Percentiles rank a stretch among this genome's conserved stretches.
Evolutionary conservation across 2,888 invertebrate genomes (phyloP).

Genomic region (Nomada lathburiana): DNA sequence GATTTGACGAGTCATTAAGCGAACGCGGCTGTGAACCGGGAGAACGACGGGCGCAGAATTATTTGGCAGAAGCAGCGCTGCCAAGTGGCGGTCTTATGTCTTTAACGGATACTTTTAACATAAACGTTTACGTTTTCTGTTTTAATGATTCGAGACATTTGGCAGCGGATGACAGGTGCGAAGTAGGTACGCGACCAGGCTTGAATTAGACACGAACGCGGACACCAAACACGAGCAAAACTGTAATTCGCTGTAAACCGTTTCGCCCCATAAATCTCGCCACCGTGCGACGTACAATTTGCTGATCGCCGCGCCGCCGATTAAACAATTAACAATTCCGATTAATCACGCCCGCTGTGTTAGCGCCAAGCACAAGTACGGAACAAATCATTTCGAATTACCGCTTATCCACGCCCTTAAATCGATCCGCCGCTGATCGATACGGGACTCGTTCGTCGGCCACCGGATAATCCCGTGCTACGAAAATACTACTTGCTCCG

Average conservation of each 20-base stretch:
- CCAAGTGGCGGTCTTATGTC: slow-evolving; percentile 47
- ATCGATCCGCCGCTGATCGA: slow-evolving; percentile 2
- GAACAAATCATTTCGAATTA: slow-evolving; percentile 14
- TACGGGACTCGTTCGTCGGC: neutral
- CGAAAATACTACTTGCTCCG: slow-evolving; percentile 23
- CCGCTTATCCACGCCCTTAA: slow-evolving; percentile 8
- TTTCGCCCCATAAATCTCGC: slow-evolving; percentile 35
- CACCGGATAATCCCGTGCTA: neutral
- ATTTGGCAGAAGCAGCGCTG: slow-evolving; percentile 57
- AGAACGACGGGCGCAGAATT: slow-evolving; percentile 27
- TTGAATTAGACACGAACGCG: slow-evolving; percentile 62
- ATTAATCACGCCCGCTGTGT: slow-evolving; percentile 9
- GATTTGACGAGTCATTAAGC: slow-evolving; percentile 63
- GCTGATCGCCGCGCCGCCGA: slow-evolving; percentile 19
- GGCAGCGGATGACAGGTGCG: slow-evolving; percentile 67
- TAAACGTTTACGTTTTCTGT: slow-evolving; percentile 61
- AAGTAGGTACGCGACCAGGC: slow-evolving; percentile 44
- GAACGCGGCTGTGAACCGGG: slow-evolving; percentile 27
- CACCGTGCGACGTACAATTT: slow-evolving; percentile 16
- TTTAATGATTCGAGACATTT: slow-evolving; percentile 69
- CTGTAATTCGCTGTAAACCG: slow-evolving; percentile 20
- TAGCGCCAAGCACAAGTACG: neutral
- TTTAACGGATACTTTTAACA: slow-evolving; percentile 60
- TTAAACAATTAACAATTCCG: slow-evolving; percentile 44
- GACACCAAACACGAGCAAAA: slow-evolving; percentile 38